These are phyloP conservation scores for Gallinago paraguaiae DNA, from an alignment of 2,113 vertebrate species.

Conservation along the genomic window DNA sequence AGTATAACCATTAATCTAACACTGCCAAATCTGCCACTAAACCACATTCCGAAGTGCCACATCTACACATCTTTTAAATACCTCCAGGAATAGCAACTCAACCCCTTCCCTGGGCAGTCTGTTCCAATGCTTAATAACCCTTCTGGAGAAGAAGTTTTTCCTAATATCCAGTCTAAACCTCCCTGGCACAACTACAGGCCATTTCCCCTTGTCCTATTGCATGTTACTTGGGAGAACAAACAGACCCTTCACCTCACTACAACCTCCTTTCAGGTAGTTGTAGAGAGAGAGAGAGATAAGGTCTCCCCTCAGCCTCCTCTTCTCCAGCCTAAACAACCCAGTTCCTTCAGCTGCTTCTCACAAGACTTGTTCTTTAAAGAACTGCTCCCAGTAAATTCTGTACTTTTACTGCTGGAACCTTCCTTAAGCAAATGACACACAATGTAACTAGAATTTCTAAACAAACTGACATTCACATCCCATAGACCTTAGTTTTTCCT, in stretches of 20 bases:
- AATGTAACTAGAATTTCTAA: neutral
- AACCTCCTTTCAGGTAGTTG: neutral
- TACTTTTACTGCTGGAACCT: neutral
- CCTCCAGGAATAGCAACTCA: neutral
- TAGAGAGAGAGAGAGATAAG: neutral
- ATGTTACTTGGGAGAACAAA: neutral
- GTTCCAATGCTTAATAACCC: neutral
- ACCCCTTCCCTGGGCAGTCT: neutral
- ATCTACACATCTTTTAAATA: neutral
- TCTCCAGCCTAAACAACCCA: neutral
- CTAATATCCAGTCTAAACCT: neutral
- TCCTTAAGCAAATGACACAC: no score
- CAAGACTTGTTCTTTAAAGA: neutral
- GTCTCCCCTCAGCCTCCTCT: neutral
- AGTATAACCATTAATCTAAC: neutral
- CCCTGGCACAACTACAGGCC: neutral
- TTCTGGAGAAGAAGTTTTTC: neutral
- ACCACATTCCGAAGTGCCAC: no score
- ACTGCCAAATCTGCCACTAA: neutral
- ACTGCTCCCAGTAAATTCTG: neutral
- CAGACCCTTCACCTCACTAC: rapidly evolving
- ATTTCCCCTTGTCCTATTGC: rapidly evolving
- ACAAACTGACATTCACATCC: neutral
- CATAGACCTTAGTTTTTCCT: neutral
- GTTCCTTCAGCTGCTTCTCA: neutral